These are phyloP conservation scores for Mareca penelope DNA, from an alignment of 2,797 vertebrate species.

Conservation along the genomic window DNA sequence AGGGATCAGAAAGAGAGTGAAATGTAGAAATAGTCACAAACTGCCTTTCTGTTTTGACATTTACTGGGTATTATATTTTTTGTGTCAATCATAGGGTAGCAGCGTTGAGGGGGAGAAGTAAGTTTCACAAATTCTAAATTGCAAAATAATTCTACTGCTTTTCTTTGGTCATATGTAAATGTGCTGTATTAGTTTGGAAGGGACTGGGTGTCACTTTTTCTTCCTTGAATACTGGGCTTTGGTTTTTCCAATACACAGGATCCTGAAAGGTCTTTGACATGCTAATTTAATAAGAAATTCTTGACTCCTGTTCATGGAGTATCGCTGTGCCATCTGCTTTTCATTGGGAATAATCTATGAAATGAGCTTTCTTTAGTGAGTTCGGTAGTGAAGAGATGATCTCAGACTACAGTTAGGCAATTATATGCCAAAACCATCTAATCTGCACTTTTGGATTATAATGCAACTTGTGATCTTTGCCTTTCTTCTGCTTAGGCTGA, in stretches of 20 bases:
- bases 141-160: not conserved
- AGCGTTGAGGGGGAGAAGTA: not conserved
- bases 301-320: not conserved
- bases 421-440: not conserved
- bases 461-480: not conserved
- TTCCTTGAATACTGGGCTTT: not conserved
- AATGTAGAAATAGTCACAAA: not conserved
- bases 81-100: not conserved
- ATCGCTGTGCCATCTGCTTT: not conserved
- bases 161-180: not conserved
- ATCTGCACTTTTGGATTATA: not conserved
- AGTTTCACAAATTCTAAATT: not conserved
- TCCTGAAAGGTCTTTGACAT: not conserved
- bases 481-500: conserved; percentile 83
- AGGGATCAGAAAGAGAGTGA: not conserved
- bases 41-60: not conserved
- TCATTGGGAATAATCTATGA: not conserved
- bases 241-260: not conserved
- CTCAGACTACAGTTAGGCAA: not conserved
- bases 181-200: not conserved
- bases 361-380: not conserved
- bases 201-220: not conserved
- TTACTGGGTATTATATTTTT: not conserved
- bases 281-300: not conserved
- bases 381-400: not conserved